Base-by-base conservation (phyloP, 2,797 vertebrate species). In the Falco concolor region DNA sequence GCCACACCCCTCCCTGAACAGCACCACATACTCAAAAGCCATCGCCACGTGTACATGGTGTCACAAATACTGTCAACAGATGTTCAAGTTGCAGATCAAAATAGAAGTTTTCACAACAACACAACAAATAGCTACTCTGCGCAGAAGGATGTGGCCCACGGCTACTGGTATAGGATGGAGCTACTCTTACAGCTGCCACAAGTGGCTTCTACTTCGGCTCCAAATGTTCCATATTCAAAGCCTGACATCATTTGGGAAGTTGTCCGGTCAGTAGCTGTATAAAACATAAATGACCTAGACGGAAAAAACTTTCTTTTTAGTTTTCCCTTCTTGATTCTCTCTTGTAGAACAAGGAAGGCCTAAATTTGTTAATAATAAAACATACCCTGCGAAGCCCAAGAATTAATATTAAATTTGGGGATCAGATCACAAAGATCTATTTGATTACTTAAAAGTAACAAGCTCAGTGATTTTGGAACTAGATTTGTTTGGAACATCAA, bases 21-120 rank as follows among this genome's bases (percentile, higher is more conserved):
- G 22, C 19, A 53, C 34, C 1, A 3, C 13, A 3, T 13, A 36
- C 36, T 44, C 13, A 27, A 54, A 59, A 63, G 13, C 23, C 54
- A 18, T 68, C 2, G 3, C 32, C 18, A 30, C 1, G 2, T 10
- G 5, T 11, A 38, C 44, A 27, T 40, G n/a, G n/a, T 14, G 34
- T 27, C 75, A 63, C 38, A 67, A n/a, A 32, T 6, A 6, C 5
- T 56, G 28, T 9, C 47, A 77, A 44, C 6, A 34, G 42, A 34
- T 0, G 1, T 45, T 83, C 56, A 40, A 45, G 22, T 6, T 69
- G 61, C 53, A 84, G 61, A 67, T 50, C 27, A 13, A 53, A 21
- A 19, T 1, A 49, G 24, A 9, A 28, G 12, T 12, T 72, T 44
- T 57, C 54, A 68, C 0, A 3, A 47, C 16, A 76, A 36, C 34